Evolutionary conservation across 2,888 invertebrate genomes (phyloP), one percentile per base, ranked within the genome.

Genomic region (Selenia dentaria): DNA sequence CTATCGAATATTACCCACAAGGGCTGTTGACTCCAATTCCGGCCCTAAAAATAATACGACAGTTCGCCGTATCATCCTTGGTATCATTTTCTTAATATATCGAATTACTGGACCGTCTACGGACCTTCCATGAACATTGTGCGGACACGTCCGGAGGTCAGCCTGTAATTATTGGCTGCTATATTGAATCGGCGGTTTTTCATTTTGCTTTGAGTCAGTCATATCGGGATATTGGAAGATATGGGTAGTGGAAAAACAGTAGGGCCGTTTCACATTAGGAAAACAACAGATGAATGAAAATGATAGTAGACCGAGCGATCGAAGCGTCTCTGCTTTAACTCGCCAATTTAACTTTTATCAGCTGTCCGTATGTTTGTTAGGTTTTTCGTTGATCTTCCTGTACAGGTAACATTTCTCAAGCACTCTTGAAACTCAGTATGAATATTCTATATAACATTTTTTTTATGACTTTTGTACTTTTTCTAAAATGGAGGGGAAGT

Each of bases 141-240:
- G 13, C 36, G 16, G 43, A 44, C 57, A 53, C 53, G 57, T 57
- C 22, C 50, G 35, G 26, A 51, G 65, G 60, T 59, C 62, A 48
- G 27, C 45, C 49, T 64, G 64, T 69, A 70, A 72, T 70, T 71
- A 70, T 70, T 62, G 54, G 60, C 46, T 54, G 60, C 62, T 62
- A 70, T 72, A 71, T 72, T 69, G 69, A 57, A 52, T 54, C 51
- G 54, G 57, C 58, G 59, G 60, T 67, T 70, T 74, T 74, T 70
- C 70, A 70, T 70, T 66, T 57, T 61, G 56, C 53, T 37, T 12
- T 33, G 53, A 25, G 46, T 48, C 50, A 37, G 69, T 71, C 73
- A 72, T 74, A 72, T 68, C 63, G 53, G 76, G 68, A 72, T 74
- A 73, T 67, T 56, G 60, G 45, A 27, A 46, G 60, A 64, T 54